Evolutionary conservation across 2,113 vertebrate species (phyloP).

Genomic region (Carollia perspicillata): DNA sequence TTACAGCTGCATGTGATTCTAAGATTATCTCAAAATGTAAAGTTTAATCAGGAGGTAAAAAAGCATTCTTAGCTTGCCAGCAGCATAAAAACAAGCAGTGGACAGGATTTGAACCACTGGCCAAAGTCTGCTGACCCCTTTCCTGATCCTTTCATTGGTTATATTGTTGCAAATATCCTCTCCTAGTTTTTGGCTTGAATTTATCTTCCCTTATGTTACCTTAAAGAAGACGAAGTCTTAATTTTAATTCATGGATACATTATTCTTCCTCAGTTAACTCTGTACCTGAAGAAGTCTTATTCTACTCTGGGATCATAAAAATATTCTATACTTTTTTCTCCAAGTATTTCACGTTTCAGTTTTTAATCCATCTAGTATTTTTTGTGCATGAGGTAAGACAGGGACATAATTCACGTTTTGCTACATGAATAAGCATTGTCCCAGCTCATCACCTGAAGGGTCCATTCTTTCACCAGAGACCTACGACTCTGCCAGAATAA

Average conservation of each 20-base stretch:
- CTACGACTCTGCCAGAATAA: too few species aligned
- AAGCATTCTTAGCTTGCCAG: not conserved
- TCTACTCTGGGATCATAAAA: not conserved
- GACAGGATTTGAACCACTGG: not conserved
- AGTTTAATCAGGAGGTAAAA: fast-evolving
- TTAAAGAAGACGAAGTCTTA: not conserved
- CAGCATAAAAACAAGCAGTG: not conserved
- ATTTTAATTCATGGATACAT: not conserved
- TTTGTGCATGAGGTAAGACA: too few species aligned
- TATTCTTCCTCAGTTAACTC: not conserved
- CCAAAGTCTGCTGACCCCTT: not conserved
- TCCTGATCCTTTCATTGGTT: not conserved
- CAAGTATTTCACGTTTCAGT: not conserved
- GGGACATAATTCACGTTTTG: too few species aligned
- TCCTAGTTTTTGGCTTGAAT: not conserved
- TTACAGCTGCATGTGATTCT: too few species aligned
- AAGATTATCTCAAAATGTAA: not conserved
- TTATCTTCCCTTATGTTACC: not conserved
- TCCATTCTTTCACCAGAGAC: too few species aligned
- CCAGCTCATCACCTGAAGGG: too few species aligned
- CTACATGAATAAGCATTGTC: too few species aligned
- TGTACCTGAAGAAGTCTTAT: not conserved
- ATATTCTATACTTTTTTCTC: not conserved
- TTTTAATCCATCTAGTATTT: too few species aligned
- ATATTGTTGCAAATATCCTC: not conserved